phyloP scores from a whole-genome alignment of 1,140 invertebrate genomes.

The Cephus cinctus region DNA sequence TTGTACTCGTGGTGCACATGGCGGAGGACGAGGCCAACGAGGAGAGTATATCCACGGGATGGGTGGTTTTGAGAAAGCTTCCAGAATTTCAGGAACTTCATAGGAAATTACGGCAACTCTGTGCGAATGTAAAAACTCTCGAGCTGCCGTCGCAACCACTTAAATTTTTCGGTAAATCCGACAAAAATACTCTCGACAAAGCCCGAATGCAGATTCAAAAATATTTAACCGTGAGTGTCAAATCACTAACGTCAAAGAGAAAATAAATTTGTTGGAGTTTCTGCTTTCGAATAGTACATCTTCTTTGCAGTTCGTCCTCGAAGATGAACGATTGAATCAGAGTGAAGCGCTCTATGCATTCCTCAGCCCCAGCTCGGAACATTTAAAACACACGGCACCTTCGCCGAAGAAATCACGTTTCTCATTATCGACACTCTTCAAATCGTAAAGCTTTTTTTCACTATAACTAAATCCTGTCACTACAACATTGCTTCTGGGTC shows the following conservation, averaged over 20 bases:
- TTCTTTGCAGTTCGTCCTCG: constrained; percentile 72
- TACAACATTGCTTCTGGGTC: constrained; percentile 5
- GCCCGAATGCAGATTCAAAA: constrained; percentile 80
- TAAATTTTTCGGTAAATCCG: constrained; percentile 78
- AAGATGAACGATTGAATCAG: constrained; percentile 82
- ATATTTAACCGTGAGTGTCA: constrained; percentile 73
- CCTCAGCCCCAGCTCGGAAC: constrained; percentile 85
- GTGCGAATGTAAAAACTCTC: constrained; percentile 74
- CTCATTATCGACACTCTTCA: constrained; percentile 82
- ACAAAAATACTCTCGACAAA: constrained; percentile 76
- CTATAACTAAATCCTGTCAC: constrained; percentile 19
- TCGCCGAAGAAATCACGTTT: constrained; percentile 81
- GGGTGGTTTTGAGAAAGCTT: constrained; percentile 80
- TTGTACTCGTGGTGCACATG: constrained; percentile 80
- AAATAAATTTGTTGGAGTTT: constrained; percentile 5
- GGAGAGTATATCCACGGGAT: constrained; percentile 70
- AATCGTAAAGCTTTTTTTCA: constrained; percentile 61
- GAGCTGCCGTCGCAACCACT: constrained; percentile 78
- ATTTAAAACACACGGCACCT: constrained; percentile 74
- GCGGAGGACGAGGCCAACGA: constrained; percentile 63
- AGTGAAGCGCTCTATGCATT: constrained; percentile 88
- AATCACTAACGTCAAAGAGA: constrained; percentile 17
- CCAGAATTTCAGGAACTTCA: constrained; percentile 83
- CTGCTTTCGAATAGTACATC: constrained; percentile 6
- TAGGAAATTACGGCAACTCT: constrained; percentile 78